Base-by-base conservation (phyloP, 2,113 vertebrate species). In the Zapus hudsonius region DNA sequence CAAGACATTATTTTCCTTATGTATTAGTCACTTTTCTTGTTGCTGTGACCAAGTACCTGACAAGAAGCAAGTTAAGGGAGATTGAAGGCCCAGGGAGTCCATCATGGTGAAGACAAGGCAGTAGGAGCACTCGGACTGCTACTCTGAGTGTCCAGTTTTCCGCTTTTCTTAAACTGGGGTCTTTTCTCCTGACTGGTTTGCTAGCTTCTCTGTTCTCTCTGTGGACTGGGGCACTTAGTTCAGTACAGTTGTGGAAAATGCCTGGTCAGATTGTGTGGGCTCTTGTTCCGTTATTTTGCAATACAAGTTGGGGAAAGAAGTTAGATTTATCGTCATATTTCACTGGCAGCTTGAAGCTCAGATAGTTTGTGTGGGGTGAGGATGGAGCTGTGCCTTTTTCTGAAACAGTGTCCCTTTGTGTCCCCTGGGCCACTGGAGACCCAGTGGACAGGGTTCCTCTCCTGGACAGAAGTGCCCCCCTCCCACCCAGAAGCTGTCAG, bases 351-450 rank as follows among this genome's bases (percentile, higher is more conserved):
- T 72, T 78, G 10, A 85, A 55, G 55, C 89, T 90, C 33, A n/a
- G 47, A 27, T 87, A 72, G 85, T 92, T 52, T 59, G 81, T 82
- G 90, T 88, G 47, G 76, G 78, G 38, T 66, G 13, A 59, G 27
- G 79, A 44, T 79, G 90, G 69, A 64, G 52, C 73, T 42, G 31
- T 36, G 67, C n/a, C 70, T 90, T 95, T 95, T 88, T 96, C 67
- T 11, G 3, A 40, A 94, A 96, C 92, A 97, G 89, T 67, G 83
- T 95, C 84, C 79, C 89, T 88, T 94, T 97, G 96, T 87, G 44
- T 81, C 57, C 63, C 67, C 7, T 55, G 55, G 44, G n/a, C 91
- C 67, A 6, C 90, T 93, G 3, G 29, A 55, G 90, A 78, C 42
- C 52, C n/a, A 1, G 81, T 90, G 47, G 72, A n/a, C 73, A 78